Base-by-base conservation (phyloP, 1,140 invertebrate genomes). In the Uloborus diversus region DNA sequence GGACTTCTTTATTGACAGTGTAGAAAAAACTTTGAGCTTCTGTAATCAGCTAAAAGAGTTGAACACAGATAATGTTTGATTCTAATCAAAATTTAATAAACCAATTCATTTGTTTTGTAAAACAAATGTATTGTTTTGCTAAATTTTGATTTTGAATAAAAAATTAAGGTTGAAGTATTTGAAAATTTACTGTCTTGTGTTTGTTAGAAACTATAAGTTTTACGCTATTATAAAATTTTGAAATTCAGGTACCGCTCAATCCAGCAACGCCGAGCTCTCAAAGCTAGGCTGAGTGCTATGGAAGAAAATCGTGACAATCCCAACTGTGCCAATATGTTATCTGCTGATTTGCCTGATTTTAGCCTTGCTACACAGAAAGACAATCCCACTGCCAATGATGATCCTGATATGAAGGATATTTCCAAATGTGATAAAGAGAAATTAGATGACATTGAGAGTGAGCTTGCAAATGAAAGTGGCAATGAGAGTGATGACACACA, bases 401-500 rank as follows among this genome's bases (percentile, higher is more conserved):
- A 91, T 37, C 78, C 81, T 33, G 83, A 91, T 30, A 89, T 89
- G 13, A 78, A 78, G 57, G 73, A 78, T n/a, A 42, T 42, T 13
- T 42, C 37, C 17, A 78, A 78, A 78, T 65, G 49, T 27, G 73
- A 78, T 1, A 78, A 78, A 35, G 78, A 80, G 17, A 80, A 82
- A 23, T 57, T 80, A 32, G 66, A 70, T n/a, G 81, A 78, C 11
- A 79, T 80, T 28, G 75, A 78, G 57, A 78, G 57, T 25, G 73
- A 78, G 20, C 28, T 78, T 33, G 90, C 90, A 20, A 90, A 92
- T 81, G 92, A 90, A 84, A 94, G 93, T 82, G 93, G 94, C 80
- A 91, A 94, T 82, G 94, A 96, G 83, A 95, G 93, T 84, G 93
- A 94, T 84, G 92, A 92, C 1, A 94, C 37, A 42, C 9, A 9